A percentile compares a stretch with the other conserved stretches of the same genome.
Evolutionary conservation across 2,113 vertebrate species (phyloP).

Genomic region (Aegotheles bennettii): DNA sequence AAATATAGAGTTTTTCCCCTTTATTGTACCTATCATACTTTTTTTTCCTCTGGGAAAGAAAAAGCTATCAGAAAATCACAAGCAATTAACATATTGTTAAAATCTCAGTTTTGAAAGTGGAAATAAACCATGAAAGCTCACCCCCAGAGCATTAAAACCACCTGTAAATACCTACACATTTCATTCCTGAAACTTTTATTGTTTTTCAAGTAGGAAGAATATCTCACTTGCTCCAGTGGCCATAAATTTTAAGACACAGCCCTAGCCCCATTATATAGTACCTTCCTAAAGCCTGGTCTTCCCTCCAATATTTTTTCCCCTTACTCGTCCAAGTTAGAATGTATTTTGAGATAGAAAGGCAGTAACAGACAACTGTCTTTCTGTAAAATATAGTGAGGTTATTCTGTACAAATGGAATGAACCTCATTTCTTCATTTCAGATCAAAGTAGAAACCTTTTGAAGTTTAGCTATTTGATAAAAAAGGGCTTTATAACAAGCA

Average conservation of each 20-base stretch:
- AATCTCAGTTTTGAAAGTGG: neutral
- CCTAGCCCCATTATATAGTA: neutral
- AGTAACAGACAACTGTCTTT: slow-evolving; percentile 68
- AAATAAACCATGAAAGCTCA: neutral
- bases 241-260: slow-evolving; percentile 24
- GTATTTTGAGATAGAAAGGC: slow-evolving; percentile 52
- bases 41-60: neutral
- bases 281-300: slow-evolving; percentile 4
- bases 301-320: slow-evolving; percentile 10
- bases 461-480: slow-evolving; percentile 84
- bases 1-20: neutral
- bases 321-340: slow-evolving; percentile 37
- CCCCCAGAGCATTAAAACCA: neutral
- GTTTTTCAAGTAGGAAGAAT: slow-evolving; percentile 8
- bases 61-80: neutral
- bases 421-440: slow-evolving; percentile 75
- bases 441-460: slow-evolving; percentile 83
- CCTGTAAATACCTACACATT: neutral
- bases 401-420: slow-evolving; percentile 79
- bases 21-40: neutral
- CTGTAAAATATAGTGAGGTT: slow-evolving; percentile 68
- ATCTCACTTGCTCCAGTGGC: neutral
- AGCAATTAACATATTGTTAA: neutral
- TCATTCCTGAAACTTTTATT: slow-evolving; percentile 26
- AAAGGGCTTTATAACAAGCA: slow-evolving; percentile 76